Conservation (phyloP, 1,140 invertebrate genomes). For the Zaprionus ornatus region DNA sequence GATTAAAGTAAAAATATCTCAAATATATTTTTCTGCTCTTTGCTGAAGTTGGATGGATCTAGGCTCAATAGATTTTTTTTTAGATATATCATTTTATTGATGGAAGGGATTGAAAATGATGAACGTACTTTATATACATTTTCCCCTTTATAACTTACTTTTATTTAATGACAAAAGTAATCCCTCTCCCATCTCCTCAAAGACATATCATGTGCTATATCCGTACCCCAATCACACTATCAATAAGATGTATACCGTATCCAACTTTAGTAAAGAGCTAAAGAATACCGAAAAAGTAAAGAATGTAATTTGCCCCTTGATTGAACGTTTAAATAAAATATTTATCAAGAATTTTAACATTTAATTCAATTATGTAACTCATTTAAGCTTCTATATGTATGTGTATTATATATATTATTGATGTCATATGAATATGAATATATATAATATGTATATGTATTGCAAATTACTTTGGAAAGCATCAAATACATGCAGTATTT, state of each 20-base stretch:
- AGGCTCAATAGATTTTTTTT: conserved; percentile 8
- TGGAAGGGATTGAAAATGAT: neutral
- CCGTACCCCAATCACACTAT: neutral
- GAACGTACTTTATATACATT: neutral
- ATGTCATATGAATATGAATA: conserved; percentile 26
- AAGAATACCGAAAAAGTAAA: conserved; percentile 4
- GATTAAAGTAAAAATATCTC: conserved; percentile 32
- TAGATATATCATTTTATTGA: conserved; percentile 12
- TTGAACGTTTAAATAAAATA: conserved; percentile 33
- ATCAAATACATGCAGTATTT: conserved; percentile 46
- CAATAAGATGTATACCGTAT: conserved; percentile 1
- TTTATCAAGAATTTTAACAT: conserved; percentile 38
- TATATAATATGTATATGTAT: conserved; percentile 48
- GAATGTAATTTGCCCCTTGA: conserved; percentile 18
- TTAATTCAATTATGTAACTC: conserved; percentile 51
- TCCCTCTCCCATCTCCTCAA: neutral
- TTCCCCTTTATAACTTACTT: neutral
- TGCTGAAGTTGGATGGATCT: conserved; percentile 19
- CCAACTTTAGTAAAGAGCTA: conserved; percentile 20
- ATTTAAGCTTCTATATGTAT: conserved; percentile 56
- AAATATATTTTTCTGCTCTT: conserved; percentile 7
- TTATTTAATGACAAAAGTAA: neutral
- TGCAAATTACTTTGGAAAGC: conserved; percentile 44
- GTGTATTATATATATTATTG: conserved; percentile 43
- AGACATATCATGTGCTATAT: neutral